Base-by-base conservation (phyloP, 1,140 invertebrate genomes). In the Nomia melanderi region DNA sequence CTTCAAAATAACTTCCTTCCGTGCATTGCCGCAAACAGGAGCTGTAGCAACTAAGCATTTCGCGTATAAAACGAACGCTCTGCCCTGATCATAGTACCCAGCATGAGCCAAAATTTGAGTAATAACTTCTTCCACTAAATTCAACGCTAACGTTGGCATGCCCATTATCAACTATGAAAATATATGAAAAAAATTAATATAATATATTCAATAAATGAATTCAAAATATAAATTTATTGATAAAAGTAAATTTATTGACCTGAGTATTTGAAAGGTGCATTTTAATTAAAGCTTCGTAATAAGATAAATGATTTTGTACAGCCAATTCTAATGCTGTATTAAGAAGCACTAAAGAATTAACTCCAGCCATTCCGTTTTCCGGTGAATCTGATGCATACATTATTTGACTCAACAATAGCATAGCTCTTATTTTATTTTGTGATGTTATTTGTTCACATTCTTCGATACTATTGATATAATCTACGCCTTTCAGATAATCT, bases 31-130 rank as follows among this genome's bases (percentile, higher is more conserved):
- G 11, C 77, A 70, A n/a, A 88, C 53, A 76, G 92, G 53, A 86
- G 94, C 85, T 91, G 93, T 93, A 12, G 95, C 95, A 20, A 96
- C 93, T 70, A 96, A 90, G 82, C 95, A 96, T 85, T 96, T 95
- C 1, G 94, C 94, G 77, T 95, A 94, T 6, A 95, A 84, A 62
- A 95, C 86, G 72, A 94, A 90, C 5, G 93, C 95, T 90, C 95
- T 94, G 2, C 94, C 96, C 78, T 95, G 94, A 87, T 98, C 96
- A 82, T 95, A 97, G n/a, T 94, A 92, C n/a, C 95, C 95, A 1
- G 96, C 96, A 84, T 98, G 95, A 20, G 96, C 94, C 82, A 97
- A 93, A 54, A 98, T 94, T 54, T 94, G 93, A 0, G 95, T 93
- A 82, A 97, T 94, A 39, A 94, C 94, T 81, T 94, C 94, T 71